phyloP scores from a whole-genome alignment of 2,113 vertebrate species.

The Hyaena hyaena region DNA sequence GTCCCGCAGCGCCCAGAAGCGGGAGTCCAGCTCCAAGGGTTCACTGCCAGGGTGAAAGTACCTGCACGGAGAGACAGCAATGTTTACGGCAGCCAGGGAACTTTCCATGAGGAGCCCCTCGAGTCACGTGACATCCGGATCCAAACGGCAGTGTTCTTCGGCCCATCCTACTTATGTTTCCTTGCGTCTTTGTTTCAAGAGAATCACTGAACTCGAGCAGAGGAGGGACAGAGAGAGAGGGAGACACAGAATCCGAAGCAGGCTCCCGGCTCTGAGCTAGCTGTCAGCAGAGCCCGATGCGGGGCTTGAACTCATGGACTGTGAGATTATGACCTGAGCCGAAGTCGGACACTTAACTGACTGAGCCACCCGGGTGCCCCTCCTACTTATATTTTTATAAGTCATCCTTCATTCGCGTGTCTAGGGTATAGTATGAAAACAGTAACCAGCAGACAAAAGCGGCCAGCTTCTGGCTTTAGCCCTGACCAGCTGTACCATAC shows the following conservation, averaged over 20 bases:
- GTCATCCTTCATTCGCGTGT: no score
- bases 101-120: background rate
- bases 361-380: no score
- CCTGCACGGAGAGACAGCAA: slow-evolving; percentile 78
- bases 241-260: no score
- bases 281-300: no score
- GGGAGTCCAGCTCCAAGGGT: slow-evolving; percentile 89
- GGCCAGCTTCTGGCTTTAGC: background rate
- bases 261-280: no score
- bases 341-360: no score
- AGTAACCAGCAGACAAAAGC: background rate
- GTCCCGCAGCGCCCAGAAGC: slow-evolving; percentile 93
- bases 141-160: background rate
- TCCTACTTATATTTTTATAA: background rate
- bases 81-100: background rate
- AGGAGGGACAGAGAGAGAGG: no score
- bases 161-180: background rate
- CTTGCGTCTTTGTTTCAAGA: no score
- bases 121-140: background rate
- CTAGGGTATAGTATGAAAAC: background rate
- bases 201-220: no score
- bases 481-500: background rate
- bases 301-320: no score
- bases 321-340: no score
- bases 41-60: slow-evolving; percentile 88